phyloP scores from a whole-genome alignment of 2,888 invertebrate genomes.

The Lycocerus yunnanus region DNA sequence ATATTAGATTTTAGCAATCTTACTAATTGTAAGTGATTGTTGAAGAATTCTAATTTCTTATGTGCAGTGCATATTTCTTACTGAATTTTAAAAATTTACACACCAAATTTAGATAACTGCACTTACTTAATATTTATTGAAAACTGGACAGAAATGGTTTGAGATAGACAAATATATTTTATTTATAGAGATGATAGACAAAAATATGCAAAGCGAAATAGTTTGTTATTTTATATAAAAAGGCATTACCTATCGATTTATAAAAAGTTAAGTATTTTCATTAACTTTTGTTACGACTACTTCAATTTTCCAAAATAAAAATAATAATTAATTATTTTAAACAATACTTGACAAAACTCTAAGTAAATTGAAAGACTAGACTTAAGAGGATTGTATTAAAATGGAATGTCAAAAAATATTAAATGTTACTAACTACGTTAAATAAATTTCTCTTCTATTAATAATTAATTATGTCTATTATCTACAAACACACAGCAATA shows the following conservation, averaged over 20 bases:
- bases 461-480: constrained; percentile 28
- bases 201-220: constrained; percentile 9
- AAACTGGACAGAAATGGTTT: constrained; percentile 48
- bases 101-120: constrained; percentile 29
- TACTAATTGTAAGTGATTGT: constrained; percentile 29
- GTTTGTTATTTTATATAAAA: background rate
- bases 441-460: background rate
- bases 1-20: constrained; percentile 14
- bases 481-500: constrained; percentile 48
- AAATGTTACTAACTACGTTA: background rate
- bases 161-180: constrained; percentile 43
- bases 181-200: constrained; percentile 16
- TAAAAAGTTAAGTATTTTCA: background rate
- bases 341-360: background rate
- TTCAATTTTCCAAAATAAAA: background rate
- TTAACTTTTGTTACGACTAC: background rate
- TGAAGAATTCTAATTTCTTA: constrained; percentile 23
- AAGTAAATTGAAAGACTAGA: background rate
- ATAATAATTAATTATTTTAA: background rate
- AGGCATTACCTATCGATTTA: background rate
- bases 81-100: constrained; percentile 25
- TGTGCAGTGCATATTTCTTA: constrained; percentile 10
- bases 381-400: constrained; percentile 10
- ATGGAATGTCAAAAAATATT: constrained; percentile 31
- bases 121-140: constrained; percentile 33